Conservation (phyloP, 2,888 invertebrate genomes). For the Euzophera pinguis region DNA sequence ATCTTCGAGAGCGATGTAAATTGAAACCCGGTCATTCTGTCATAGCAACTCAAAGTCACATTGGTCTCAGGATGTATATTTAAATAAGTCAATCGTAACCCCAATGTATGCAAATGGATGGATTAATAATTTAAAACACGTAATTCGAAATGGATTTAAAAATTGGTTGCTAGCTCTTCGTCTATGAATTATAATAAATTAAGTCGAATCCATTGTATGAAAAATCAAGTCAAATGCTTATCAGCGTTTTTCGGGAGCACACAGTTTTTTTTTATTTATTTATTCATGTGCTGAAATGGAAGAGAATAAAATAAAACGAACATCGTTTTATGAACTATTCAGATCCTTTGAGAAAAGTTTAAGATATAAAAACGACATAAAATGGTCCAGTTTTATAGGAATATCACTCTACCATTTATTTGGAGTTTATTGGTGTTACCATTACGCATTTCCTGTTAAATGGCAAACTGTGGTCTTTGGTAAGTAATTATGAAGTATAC, state of each 20-base stretch:
- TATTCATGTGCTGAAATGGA: conserved; percentile 23
- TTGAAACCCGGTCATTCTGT: too few species aligned
- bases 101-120: too few species aligned
- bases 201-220: conserved; percentile 6
- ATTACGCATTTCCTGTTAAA: conserved; percentile 23
- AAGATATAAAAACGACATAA: conserved; percentile 67
- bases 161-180: not conserved
- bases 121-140: too few species aligned
- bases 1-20: too few species aligned
- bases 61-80: too few species aligned
- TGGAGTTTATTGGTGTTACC: conserved; percentile 62
- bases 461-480: conserved; percentile 62
- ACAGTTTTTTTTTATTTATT: conserved; percentile 14
- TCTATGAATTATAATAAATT: not conserved
- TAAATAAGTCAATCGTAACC: too few species aligned
- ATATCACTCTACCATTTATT: conserved; percentile 58
- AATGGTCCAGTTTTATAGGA: conserved; percentile 59
- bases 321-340: conserved; percentile 48
- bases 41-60: too few species aligned
- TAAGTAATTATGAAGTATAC: conserved; percentile 35
- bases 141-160: too few species aligned
- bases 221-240: conserved; percentile 18
- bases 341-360: conserved; percentile 55
- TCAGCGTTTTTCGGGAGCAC: not conserved
- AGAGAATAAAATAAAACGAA: conserved; percentile 25